Evolutionary conservation across 1,140 invertebrate species (phyloP).

Genomic region (Papilio polytes): DNA sequence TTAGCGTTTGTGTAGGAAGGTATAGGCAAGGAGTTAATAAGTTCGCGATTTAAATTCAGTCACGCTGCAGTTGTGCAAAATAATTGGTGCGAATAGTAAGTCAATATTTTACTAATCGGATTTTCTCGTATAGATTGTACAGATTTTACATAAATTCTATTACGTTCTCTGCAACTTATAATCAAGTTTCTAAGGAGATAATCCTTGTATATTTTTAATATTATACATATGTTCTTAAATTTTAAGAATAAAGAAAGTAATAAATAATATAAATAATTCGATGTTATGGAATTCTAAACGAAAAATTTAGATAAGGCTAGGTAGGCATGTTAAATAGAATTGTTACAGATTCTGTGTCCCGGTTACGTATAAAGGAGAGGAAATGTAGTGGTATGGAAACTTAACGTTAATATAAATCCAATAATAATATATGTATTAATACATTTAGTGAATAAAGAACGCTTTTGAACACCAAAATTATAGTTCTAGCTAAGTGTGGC

Average conservation of each 20-base stretch:
- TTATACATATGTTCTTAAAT: too few relatives aligned
- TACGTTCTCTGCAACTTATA: too few relatives aligned
- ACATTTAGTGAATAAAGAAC: background rate
- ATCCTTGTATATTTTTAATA: too few relatives aligned
- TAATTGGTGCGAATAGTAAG: conserved; percentile 4
- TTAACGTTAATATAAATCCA: background rate
- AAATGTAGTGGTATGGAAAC: conserved; percentile 4
- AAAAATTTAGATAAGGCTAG: background rate
- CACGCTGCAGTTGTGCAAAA: background rate
- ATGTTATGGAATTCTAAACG: too few relatives aligned
- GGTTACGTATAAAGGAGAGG: background rate
- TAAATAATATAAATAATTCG: too few relatives aligned
- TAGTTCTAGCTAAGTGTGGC: background rate
- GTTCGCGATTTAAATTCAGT: background rate
- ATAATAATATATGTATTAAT: background rate
- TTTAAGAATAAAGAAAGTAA: too few relatives aligned
- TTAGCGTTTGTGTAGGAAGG: background rate
- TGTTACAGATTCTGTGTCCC: conserved; percentile 14
- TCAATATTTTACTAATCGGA: conserved; percentile 9
- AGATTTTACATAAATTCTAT: background rate
- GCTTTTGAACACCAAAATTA: background rate
- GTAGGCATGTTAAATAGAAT: background rate
- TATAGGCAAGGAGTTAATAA: background rate
- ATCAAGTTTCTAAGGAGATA: too few relatives aligned
- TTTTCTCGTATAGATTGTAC: background rate